A percentile compares a stretch with the other conserved stretches of the same genome.
These are phyloP conservation scores for Pandemis cinnamomeana DNA, from an alignment of 2,888 invertebrate species.

Conservation along the genomic window DNA sequence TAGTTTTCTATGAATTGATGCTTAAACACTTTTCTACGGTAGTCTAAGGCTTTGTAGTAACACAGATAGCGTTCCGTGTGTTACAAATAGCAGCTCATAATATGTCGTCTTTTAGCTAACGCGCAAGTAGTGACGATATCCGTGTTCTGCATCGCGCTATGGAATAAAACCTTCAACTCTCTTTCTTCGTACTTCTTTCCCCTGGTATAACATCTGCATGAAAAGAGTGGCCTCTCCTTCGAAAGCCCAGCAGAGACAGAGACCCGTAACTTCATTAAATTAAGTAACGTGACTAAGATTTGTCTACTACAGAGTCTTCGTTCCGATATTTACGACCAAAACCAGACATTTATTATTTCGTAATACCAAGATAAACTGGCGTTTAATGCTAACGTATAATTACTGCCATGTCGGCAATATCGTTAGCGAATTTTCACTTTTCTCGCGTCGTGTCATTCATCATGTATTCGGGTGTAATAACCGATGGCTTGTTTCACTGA, in stretches of 20 bases:
- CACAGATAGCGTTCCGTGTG: too few relatives aligned
- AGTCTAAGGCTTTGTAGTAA: too few relatives aligned
- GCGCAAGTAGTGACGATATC: too few relatives aligned
- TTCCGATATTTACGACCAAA: constrained; percentile 9
- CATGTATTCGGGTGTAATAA: constrained; percentile 77
- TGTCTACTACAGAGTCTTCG: background rate
- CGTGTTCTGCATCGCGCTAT: too few relatives aligned
- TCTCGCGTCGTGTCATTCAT: constrained; percentile 44
- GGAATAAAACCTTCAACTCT: too few relatives aligned
- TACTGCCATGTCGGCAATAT: constrained; percentile 10
- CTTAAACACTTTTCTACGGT: too few relatives aligned
- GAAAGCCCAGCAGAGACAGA: background rate
- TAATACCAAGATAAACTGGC: constrained; percentile 18
- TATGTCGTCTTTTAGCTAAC: too few relatives aligned
- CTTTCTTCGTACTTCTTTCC: too few relatives aligned
- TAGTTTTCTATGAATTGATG: too few relatives aligned
- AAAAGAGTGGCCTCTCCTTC: background rate
- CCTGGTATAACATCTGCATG: too few relatives aligned
- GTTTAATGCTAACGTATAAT: constrained; percentile 21
- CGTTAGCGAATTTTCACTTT: constrained; percentile 54
- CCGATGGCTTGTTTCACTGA: constrained; percentile 63
- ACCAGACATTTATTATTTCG: constrained; percentile 23
- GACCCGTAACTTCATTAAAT: background rate
- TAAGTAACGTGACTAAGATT: background rate
- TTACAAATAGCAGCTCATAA: too few relatives aligned